A percentile compares a stretch with the other conserved stretches of the same genome.
Conservation (phyloP, 2,888 invertebrate genomes). For the Papilio gigon region DNA sequence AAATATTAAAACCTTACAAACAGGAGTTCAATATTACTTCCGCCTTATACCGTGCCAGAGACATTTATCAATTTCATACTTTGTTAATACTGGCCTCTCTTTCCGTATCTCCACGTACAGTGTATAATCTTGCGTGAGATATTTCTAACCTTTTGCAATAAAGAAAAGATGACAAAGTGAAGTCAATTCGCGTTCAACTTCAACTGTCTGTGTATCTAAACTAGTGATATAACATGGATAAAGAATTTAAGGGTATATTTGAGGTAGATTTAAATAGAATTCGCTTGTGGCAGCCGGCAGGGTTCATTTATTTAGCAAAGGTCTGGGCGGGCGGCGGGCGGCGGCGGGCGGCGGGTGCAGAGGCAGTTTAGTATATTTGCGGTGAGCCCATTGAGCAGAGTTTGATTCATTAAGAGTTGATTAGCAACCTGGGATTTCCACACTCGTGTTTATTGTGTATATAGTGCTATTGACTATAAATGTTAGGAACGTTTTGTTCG, state of each 20-base stretch:
- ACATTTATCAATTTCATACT: too few species aligned
- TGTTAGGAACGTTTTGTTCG: neutral
- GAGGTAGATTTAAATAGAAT: constrained; percentile 8
- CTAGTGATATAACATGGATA: neutral
- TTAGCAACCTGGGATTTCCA: constrained; percentile 34
- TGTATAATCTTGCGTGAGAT: too few species aligned
- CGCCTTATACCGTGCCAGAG: too few species aligned
- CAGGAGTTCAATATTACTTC: too few species aligned
- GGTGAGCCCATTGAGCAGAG: constrained; percentile 43
- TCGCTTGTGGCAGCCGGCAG: constrained; percentile 2
- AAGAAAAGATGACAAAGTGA: neutral
- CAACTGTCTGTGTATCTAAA: too few species aligned
- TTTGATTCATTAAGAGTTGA: constrained; percentile 41
- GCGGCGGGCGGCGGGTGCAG: constrained; percentile 12
- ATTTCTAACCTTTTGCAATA: too few species aligned
- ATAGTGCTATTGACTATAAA: neutral
- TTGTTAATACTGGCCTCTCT: too few species aligned
- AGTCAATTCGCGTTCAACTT: too few species aligned
- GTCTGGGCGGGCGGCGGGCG: constrained; percentile 8
- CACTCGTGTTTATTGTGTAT: constrained; percentile 27
- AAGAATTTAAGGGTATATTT: neutral
- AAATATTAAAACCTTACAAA: too few species aligned
- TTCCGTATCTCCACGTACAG: too few species aligned
- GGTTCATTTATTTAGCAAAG: constrained; percentile 36
- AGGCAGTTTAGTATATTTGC: constrained; percentile 51